These are phyloP conservation scores for Syritta pipiens DNA, from an alignment of 2,888 invertebrate species.

Conservation along the genomic window DNA sequence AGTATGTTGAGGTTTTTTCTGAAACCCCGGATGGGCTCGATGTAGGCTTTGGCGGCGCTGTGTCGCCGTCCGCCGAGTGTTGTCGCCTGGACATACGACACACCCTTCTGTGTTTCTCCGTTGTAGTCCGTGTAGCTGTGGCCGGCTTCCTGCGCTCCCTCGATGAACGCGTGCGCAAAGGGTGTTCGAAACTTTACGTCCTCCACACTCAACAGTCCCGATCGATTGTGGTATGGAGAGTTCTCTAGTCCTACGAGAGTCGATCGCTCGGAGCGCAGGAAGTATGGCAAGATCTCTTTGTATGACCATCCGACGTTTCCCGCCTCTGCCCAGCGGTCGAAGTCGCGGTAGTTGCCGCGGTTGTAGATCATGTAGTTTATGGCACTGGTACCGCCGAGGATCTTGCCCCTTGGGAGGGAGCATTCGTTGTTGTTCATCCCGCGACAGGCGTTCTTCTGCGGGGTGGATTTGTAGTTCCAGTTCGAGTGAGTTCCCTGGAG, in stretches of 20 bases:
- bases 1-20: slow-evolving; percentile 85
- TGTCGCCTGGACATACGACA: slow-evolving; percentile 84
- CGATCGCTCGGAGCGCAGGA: slow-evolving; percentile 82
- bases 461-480: slow-evolving; percentile 86
- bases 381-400: slow-evolving; percentile 82
- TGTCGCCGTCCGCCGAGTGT: slow-evolving; percentile 82
- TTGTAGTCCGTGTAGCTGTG: slow-evolving; percentile 86
- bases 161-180: slow-evolving; percentile 81
- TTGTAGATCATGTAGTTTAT: slow-evolving; percentile 87
- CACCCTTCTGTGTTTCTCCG: slow-evolving; percentile 83
- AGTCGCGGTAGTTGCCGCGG: slow-evolving; percentile 86
- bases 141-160: slow-evolving; percentile 84
- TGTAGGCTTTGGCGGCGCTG: slow-evolving; percentile 84
- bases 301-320: slow-evolving; percentile 89
- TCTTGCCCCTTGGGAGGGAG: slow-evolving; percentile 81
- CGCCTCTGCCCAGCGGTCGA: slow-evolving; percentile 84
- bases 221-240: slow-evolving; percentile 81
- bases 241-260: slow-evolving; percentile 79
- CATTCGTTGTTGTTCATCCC: slow-evolving; percentile 79
- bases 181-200: slow-evolving; percentile 81
- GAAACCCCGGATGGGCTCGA: slow-evolving; percentile 81
- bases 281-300: slow-evolving; percentile 82
- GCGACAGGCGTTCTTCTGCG: slow-evolving; percentile 82
- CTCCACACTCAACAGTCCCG: slow-evolving; percentile 83
- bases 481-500: slow-evolving; percentile 81